Percentiles rank a stretch among this genome's conserved stretches.
phyloP scores from a whole-genome alignment of 2,888 invertebrate genomes.

The Panorpa germanica region DNA sequence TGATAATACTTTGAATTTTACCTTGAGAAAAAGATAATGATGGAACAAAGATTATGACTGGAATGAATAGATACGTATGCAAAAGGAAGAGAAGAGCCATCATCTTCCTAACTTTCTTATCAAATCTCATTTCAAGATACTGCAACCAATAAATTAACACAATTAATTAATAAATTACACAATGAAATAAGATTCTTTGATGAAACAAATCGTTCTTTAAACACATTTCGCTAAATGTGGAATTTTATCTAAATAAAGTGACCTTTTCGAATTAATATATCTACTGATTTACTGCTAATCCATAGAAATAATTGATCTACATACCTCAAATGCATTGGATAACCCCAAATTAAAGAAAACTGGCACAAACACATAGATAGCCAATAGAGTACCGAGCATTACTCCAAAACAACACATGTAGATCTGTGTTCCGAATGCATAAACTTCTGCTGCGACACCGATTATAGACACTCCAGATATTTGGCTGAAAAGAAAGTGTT shows the following conservation, averaged over 20 bases:
- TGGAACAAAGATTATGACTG: slow-evolving; percentile 21
- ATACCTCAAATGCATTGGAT: slow-evolving; percentile 28
- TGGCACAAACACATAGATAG: slow-evolving; percentile 25
- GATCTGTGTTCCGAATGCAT: slow-evolving; percentile 28
- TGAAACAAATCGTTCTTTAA: too few species aligned
- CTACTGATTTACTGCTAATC: too few species aligned
- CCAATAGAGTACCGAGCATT: slow-evolving; percentile 19
- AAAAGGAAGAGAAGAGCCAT: slow-evolving; percentile 19
- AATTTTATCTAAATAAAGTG: too few species aligned
- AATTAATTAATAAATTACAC: too few species aligned
- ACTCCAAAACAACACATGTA: slow-evolving; percentile 22
- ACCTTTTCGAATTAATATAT: too few species aligned
- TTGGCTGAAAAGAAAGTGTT: slow-evolving; percentile 25
- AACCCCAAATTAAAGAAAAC: slow-evolving; percentile 29
- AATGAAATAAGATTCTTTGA: too few species aligned
- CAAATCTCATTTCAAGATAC: slow-evolving; percentile 22
- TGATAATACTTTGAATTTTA: slow-evolving; percentile 11
- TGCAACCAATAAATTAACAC: slow-evolving; percentile 13
- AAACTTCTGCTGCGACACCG: slow-evolving; percentile 31
- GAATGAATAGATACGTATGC: slow-evolving; percentile 18
- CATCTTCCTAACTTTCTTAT: slow-evolving; percentile 18
- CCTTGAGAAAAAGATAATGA: slow-evolving; percentile 21
- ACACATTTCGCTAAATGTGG: too few species aligned
- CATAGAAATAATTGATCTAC: too few species aligned
- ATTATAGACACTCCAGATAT: slow-evolving; percentile 33